These are phyloP conservation scores for Drosophila parvula DNA, from an alignment of 1,140 invertebrate species.

Conservation along the genomic window DNA sequence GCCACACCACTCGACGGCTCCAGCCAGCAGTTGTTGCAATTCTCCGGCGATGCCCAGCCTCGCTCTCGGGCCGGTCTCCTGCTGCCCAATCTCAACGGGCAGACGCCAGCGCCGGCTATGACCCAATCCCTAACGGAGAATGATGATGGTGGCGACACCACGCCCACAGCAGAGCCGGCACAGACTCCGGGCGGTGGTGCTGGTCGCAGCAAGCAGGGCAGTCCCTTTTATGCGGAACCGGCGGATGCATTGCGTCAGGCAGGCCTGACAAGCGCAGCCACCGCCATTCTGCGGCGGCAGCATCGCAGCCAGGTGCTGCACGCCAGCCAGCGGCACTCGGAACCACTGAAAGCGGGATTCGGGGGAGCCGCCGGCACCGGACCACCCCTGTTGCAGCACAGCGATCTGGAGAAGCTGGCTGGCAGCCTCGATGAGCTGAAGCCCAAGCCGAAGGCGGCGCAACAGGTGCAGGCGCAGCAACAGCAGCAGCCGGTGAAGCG, in stretches of 20 bases:
- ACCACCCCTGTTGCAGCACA: constrained; percentile 57
- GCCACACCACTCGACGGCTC: constrained; percentile 34
- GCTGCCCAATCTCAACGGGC: constrained; percentile 51
- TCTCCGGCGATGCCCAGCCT: constrained; percentile 67
- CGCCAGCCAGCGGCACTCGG: constrained; percentile 86
- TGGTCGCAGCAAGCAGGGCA: constrained; percentile 86
- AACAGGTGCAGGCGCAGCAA: constrained; percentile 39
- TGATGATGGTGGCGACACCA: constrained; percentile 63
- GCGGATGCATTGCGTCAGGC: constrained; percentile 90
- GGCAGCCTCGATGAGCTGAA: constrained; percentile 82
- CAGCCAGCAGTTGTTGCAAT: constrained; percentile 72
- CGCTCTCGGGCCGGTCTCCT: constrained; percentile 72
- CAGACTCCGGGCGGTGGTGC: constrained; percentile 43
- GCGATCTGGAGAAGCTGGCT: constrained; percentile 77
- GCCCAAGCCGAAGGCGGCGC: constrained; percentile 70
- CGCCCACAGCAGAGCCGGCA: constrained; percentile 65
- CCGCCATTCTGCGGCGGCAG: constrained; percentile 82
- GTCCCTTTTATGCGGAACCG: constrained; percentile 96
- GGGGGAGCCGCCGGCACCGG: constrained; percentile 18
- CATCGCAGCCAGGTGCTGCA: constrained; percentile 73
- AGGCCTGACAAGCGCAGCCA: constrained; percentile 82
- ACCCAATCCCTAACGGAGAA: constrained; percentile 57
- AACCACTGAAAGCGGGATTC: constrained; percentile 85
- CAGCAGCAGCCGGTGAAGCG: constrained; percentile 62
- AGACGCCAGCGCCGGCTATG: constrained; percentile 29